Conservation (phyloP, 1,140 invertebrate genomes). For the Tenebrio molitor region DNA sequence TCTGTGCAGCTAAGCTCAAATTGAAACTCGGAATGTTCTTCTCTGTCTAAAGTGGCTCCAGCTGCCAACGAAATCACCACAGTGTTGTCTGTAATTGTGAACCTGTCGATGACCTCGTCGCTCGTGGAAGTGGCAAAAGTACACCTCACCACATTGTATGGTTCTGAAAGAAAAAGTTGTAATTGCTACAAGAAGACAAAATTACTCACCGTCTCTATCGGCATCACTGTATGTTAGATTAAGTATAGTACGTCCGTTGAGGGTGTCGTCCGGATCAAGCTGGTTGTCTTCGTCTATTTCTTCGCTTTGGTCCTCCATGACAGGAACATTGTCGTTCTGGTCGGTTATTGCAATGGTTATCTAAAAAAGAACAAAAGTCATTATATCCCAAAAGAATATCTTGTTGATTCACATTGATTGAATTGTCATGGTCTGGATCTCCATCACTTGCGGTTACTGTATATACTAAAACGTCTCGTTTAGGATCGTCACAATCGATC, state of each 20-base stretch:
- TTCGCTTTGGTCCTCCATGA: conserved; percentile 57
- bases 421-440: no score
- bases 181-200: conserved; percentile 10
- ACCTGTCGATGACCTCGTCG: conserved; percentile 24
- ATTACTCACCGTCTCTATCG: conserved; percentile 70
- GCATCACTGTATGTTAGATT: conserved; percentile 65
- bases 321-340: conserved; percentile 69
- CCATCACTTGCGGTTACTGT: conserved; percentile 59
- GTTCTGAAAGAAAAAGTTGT: conserved; percentile 44
- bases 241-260: conserved; percentile 62
- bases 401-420: no score
- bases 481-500: conserved; percentile 69
- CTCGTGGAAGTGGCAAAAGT: conserved; percentile 21
- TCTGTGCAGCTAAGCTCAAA: conserved; percentile 48
- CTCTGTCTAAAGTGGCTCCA: conserved; percentile 44
- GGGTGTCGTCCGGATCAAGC: no score
- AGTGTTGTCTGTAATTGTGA: conserved; percentile 44
- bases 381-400: no score
- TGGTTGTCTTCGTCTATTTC: conserved; percentile 67
- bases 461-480: conserved; percentile 65
- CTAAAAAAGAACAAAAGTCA: no score
- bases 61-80: background rate
- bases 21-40: conserved; percentile 37
- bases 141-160: conserved; percentile 51
- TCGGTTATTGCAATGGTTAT: conserved; percentile 69